Base-by-base conservation (phyloP, 30 jellyfish, hydroid and myxozoan genomes). In the Phacellophora camtschatica region DNA sequence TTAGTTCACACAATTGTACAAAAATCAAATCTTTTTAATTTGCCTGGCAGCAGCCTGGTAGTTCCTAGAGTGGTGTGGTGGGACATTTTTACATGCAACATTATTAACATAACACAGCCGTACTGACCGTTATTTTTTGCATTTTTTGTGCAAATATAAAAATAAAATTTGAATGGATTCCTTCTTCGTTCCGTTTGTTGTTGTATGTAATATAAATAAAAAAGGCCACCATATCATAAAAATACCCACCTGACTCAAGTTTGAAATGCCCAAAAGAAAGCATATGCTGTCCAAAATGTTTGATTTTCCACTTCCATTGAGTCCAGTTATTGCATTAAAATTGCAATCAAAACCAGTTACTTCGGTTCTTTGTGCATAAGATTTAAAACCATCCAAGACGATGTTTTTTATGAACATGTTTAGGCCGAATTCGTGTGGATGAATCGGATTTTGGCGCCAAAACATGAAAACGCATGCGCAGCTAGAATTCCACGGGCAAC, bases 281-380 rank as follows among this genome's bases (percentile, higher is more conserved):
- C 98, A 92, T 24, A 92, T 92, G 37, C 96, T 87, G 71, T 92
- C 98, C 46, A 92, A 80, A 22, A 92, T 92, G 45, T 92, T 92
- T 61, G 98, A 92, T 79, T 92, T 92, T 56, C 98, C 98, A 78
- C 97, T 85, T 22, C 98, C 98, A 82, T 92, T 92, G 43, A 92
- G 85, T 19, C 98, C 98, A 59, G 98, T 92, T 24, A 92, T 92
- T 12, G 98, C 98, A 66, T 92, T 92, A 30, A 92, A 92, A 23
- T 69, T 68, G 32, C 86, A 95, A 71, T 92, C 98, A 63, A 92
- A 92, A 10, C 95, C 95, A 43, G 91, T 59, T 36, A 92, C 90
- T 85, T 92, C 98, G 7, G 98, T 92, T 50, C 98, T 66, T 45
- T 84, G 95, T 4, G 96, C 96, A 55, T 92, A 92, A 7, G 98